A percentile compares a stretch with the other conserved stretches of the same genome.
Evolutionary conservation across 2,888 invertebrate species (phyloP).

Genomic region (Griposia aprilina): DNA sequence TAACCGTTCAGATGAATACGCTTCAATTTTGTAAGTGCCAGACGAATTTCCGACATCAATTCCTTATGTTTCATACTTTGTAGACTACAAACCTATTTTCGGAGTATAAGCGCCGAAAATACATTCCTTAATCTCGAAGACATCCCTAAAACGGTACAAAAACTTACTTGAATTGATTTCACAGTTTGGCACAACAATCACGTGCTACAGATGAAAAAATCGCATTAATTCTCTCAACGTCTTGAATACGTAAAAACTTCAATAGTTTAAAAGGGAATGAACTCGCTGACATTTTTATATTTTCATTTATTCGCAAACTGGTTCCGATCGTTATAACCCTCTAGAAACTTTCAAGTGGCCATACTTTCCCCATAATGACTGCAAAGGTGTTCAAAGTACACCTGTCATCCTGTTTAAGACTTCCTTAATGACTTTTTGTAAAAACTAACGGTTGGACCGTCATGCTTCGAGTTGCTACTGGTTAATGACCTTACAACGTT

Average conservation of each 20-base stretch:
- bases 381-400: slow-evolving; percentile 71
- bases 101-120: background rate
- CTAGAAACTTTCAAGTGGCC: slow-evolving; percentile 46
- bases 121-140: slow-evolving; percentile 2
- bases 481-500: slow-evolving; percentile 48
- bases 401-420: slow-evolving; percentile 73
- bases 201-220: slow-evolving; percentile 47
- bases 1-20: background rate
- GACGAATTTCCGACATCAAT: background rate
- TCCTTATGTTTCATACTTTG: background rate
- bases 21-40: background rate
- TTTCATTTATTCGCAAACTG: slow-evolving; percentile 53
- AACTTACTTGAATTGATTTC: slow-evolving; percentile 36
- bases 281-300: slow-evolving; percentile 57
- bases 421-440: slow-evolving; percentile 61
- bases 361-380: slow-evolving; percentile 61
- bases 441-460: slow-evolving; percentile 57
- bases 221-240: slow-evolving; percentile 46
- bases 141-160: slow-evolving; percentile 16
- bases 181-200: slow-evolving; percentile 54
- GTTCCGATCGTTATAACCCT: slow-evolving; percentile 51
- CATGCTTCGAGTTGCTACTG: slow-evolving; percentile 24
- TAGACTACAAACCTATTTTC: background rate
- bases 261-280: slow-evolving; percentile 58
- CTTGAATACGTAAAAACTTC: slow-evolving; percentile 53